Base-by-base conservation (phyloP, 2,113 vertebrate genomes). In the Laticauda colubrina region DNA sequence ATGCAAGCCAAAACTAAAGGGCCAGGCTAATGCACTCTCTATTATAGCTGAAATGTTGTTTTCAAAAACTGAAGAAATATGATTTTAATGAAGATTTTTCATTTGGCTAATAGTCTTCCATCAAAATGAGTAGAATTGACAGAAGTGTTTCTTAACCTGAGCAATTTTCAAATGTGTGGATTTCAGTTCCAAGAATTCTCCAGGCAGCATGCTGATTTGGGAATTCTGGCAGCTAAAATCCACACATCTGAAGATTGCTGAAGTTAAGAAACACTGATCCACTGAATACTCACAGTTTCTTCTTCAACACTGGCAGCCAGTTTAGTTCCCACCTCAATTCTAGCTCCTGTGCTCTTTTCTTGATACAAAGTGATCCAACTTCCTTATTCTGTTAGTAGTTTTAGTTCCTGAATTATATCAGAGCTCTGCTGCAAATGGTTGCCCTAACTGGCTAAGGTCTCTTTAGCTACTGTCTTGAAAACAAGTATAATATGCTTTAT, bases 351-450 rank as follows among this genome's bases (percentile, higher is more conserved):
- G 24, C 29, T 34, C 57, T 26, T 53, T 45, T 53, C 29, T 86
- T 45, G 54, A 89, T 69, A 4, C 85, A 7, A 87, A 59, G 85
- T 39, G 51, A 18, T 86, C 24, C 59, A 10, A 45, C 64, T 81
- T 51, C 11, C 11, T 29, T 39, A 93, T 92, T 94, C 94, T 93
- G 89, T 91, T 69, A 93, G 93, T 75, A 15, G 94, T 90, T 94
- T 91, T 95, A 94, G 91, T 91, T 90, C 95, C 93, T 95, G 95
- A 97, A 98, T 96, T 97, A 97, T 97, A 98, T 97, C 97, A 98
- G 97, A 97, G 97, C 97, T 97, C 97, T 97, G 96, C 97, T 97
- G 97, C 97, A 98, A 98, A 98, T 98, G 97, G 97, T 97, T 96
- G 97, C 97, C 96, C 95, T 87, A 94, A 94, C 96, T 94, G 95